Evolutionary conservation across 2,888 invertebrate genomes (phyloP).

Genomic region (Rhaphigaster nebulosa): DNA sequence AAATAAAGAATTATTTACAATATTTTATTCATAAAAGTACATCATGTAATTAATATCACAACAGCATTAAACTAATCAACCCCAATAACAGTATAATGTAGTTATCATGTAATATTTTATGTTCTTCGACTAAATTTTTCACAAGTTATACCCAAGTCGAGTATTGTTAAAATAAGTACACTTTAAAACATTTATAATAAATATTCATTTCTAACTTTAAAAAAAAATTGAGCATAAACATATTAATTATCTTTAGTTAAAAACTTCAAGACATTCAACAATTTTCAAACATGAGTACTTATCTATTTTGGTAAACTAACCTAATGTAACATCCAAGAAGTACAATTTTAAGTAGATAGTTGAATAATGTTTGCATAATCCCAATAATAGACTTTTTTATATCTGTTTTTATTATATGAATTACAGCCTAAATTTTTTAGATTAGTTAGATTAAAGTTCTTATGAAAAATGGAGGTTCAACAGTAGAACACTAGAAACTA

Average conservation of each 20-base stretch:
- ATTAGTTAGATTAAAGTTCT: background rate
- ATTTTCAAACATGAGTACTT: background rate
- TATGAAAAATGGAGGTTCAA: background rate
- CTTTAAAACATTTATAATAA: background rate
- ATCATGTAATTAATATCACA: conserved; percentile 42
- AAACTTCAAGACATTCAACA: conserved; percentile 10
- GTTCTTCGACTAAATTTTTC: background rate
- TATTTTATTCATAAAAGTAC: conserved; percentile 37
- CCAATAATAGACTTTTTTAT: background rate
- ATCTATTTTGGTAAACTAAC: background rate
- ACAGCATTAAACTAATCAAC: conserved; percentile 20
- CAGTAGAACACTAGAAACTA: background rate
- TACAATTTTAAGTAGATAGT: conserved; percentile 14
- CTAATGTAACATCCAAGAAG: background rate
- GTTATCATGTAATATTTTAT: background rate
- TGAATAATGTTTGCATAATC: background rate
- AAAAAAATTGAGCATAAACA: conserved; percentile 15
- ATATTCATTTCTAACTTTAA: background rate
- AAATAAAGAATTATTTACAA: conserved; percentile 49
- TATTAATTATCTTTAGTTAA: background rate
- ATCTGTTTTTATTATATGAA: background rate
- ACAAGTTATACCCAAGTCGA: background rate
- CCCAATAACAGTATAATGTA: conserved; percentile 21
- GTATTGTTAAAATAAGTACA: conserved; percentile 35
- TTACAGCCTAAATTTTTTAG: background rate